phyloP scores from a whole-genome alignment of 1,140 invertebrate genomes.

The Hyles vespertilio region DNA sequence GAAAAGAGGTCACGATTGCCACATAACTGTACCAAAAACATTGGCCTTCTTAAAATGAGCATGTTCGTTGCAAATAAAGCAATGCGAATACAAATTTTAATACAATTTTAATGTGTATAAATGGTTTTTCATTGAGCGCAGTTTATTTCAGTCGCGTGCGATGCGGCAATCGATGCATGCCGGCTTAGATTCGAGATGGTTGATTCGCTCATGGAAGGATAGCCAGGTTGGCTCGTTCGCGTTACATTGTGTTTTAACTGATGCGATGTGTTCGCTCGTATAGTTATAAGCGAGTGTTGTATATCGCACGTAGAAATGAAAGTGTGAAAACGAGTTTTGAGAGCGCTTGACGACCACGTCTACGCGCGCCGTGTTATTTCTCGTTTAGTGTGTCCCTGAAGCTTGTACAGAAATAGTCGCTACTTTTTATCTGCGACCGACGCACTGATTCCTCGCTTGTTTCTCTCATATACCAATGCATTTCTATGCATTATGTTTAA shows the following conservation, averaged over 20 bases:
- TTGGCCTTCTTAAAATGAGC: background rate
- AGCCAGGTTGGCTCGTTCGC: too few relatives aligned
- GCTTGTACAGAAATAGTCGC: conserved; percentile 25
- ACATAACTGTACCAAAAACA: too few relatives aligned
- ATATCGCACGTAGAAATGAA: too few relatives aligned
- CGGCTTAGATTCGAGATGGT: background rate
- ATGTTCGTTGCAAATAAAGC: conserved; percentile 2
- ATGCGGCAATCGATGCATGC: conserved; percentile 13
- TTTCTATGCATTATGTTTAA: too few relatives aligned
- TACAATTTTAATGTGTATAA: conserved; percentile 16
- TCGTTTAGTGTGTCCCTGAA: conserved; percentile 24
- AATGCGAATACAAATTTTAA: conserved; percentile 1
- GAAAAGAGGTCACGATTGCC: too few relatives aligned
- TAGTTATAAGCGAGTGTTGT: too few relatives aligned
- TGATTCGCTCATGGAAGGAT: background rate
- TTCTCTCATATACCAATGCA: too few relatives aligned
- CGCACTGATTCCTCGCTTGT: background rate
- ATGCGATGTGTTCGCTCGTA: too few relatives aligned
- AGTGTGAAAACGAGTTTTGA: conserved; percentile 5
- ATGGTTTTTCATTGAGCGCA: conserved; percentile 36
- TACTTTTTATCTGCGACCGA: conserved; percentile 11
- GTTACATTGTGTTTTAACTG: too few relatives aligned
- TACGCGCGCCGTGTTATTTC: conserved; percentile 32
- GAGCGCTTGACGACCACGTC: conserved; percentile 24
- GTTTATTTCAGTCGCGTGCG: conserved; percentile 40